Base-by-base conservation (phyloP, 2,888 invertebrate genomes). In the Lycaena phlaeas region DNA sequence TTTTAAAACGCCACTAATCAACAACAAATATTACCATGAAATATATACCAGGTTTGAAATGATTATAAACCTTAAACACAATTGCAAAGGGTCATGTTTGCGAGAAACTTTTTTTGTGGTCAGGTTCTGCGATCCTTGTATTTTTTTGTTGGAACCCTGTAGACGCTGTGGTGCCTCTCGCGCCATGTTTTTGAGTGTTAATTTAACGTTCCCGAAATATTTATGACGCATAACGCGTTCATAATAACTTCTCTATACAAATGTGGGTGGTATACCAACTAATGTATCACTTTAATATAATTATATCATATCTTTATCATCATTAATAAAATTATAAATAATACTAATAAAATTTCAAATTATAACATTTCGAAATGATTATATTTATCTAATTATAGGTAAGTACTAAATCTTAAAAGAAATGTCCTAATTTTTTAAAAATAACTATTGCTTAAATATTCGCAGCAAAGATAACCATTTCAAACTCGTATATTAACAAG, bases 121-220 rank as follows among this genome's bases (percentile, higher is more conserved):
- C 50, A 57, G 53, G 52, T 56, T 79, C 73, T 75, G 78, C 79
- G 75, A 72, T 74, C 69, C 74, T 66, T 57, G 64, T 65, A 64
- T 70, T 52, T 77, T 82, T 82, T 84, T 82, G 69, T 78, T 56
- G 58, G 60, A 56, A 47, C 56, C 57, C 62, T 66, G 79, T 69
- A 84, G 84, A 84, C 84, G 71, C 64, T 70, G 72, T 74, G 84
- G 84, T 82, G 84, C 84, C 82, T 74, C 71, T 67, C 74, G 71
- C 78, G 68, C 62, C 74, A 77, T 79, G 76, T 78, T 82, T 79
- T 74, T 77, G 73, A 76, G 79, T 79, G 84, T 84, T 82, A 79
- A 82, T 79, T 84, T 84, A 78, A 82, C 78, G 81, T 82, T 79
- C 70, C 75, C 73, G 79, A 82, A 82, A 81, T 81, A 81, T 82